These are phyloP conservation scores for Murina feae DNA, from an alignment of 2,113 vertebrate species.

Conservation along the genomic window DNA sequence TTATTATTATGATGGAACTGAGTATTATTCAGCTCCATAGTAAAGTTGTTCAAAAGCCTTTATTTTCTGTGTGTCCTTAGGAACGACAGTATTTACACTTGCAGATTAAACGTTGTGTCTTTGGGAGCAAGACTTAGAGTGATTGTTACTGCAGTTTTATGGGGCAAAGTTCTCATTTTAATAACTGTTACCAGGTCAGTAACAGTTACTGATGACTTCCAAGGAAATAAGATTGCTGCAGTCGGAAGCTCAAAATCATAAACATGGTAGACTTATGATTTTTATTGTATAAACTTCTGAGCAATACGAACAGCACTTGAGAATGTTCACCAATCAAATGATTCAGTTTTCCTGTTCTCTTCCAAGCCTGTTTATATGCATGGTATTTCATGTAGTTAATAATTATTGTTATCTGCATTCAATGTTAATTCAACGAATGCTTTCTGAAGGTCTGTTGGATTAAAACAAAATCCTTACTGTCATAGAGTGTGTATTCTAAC, in stretches of 20 bases:
- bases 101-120: conserved; percentile 14
- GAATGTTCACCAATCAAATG: neutral
- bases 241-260: conserved; percentile 18
- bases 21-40: neutral
- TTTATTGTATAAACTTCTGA: conserved; percentile 24
- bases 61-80: neutral
- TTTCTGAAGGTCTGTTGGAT: neutral
- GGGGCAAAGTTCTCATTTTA: conserved; percentile 10
- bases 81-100: neutral
- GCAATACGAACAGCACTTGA: conserved; percentile 1
- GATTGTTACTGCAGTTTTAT: conserved; percentile 2
- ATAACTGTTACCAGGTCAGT: neutral
- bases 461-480: conserved; percentile 16
- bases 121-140: conserved; percentile 10
- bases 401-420: neutral
- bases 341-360: conserved; percentile 26
- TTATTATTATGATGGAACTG: too few species aligned
- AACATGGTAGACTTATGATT: neutral
- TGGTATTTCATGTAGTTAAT: conserved; percentile 45
- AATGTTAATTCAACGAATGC: conserved; percentile 13
- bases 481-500: neutral
- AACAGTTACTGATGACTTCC: neutral
- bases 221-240: neutral
- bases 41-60: conserved; percentile 24
- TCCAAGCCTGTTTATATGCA: neutral